Evolutionary conservation across 1,140 invertebrate species (phyloP).

Genomic region (Neomicropteryx cornuta): DNA sequence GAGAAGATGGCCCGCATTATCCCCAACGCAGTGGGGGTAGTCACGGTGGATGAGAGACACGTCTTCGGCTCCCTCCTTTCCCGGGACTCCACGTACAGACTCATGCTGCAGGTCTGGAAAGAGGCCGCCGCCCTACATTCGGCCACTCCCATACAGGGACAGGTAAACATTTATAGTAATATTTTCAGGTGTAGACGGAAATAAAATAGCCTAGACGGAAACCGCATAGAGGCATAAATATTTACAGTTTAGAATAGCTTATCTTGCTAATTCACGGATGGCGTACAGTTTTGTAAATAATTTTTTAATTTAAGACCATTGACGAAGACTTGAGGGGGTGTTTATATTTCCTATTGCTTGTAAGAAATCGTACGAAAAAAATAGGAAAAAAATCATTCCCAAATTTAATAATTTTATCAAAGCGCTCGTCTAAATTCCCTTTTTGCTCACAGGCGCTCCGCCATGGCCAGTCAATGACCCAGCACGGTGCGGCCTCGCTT

Average conservation of each 20-base stretch:
- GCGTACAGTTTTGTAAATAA: not conserved
- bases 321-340: too few species aligned
- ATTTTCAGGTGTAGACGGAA: not conserved
- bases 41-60: slow-evolving; percentile 73
- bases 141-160: slow-evolving; percentile 21
- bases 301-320: not conserved
- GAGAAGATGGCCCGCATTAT: slow-evolving; percentile 85
- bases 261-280: not conserved
- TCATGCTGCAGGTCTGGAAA: slow-evolving; percentile 71
- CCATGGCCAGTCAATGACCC: too few species aligned
- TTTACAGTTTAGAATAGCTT: not conserved
- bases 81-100: slow-evolving; percentile 72
- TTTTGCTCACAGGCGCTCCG: too few species aligned
- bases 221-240: not conserved
- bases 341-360: too few species aligned
- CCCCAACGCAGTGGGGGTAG: slow-evolving; percentile 83
- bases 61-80: slow-evolving; percentile 85
- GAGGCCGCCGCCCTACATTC: slow-evolving; percentile 22
- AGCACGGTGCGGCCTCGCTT: too few species aligned
- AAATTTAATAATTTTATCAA: too few species aligned
- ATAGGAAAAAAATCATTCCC: too few species aligned
- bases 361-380: too few species aligned
- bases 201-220: not conserved
- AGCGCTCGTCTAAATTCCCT: too few species aligned
- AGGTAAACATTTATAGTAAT: slow-evolving; percentile 18